These are phyloP conservation scores for Amphiduros pacificus DNA, from an alignment of 2,888 invertebrate genomes.

Conservation along the genomic window DNA sequence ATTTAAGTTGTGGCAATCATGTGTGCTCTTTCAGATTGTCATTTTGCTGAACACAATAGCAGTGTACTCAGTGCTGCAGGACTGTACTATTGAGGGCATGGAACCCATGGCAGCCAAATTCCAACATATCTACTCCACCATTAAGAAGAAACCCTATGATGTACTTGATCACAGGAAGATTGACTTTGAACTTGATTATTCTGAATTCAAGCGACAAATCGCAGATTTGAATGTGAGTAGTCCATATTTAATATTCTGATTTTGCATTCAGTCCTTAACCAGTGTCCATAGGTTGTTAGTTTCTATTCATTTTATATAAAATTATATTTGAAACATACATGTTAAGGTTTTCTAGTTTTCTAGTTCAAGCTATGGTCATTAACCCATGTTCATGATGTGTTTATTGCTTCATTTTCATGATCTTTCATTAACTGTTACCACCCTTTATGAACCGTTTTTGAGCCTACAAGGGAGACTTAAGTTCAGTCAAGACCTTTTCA, in stretches of 20 bases:
- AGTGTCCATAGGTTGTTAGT: background rate
- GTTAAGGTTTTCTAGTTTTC: too few species aligned
- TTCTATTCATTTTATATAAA: background rate
- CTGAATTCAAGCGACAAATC: conserved; percentile 71
- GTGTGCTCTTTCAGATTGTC: conserved; percentile 70
- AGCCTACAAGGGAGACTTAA: too few species aligned
- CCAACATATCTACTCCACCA: conserved; percentile 68
- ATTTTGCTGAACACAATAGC: conserved; percentile 74
- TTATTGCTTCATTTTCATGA: too few species aligned
- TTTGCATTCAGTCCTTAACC: background rate
- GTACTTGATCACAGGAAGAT: conserved; percentile 76
- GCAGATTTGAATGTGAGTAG: conserved; percentile 69
- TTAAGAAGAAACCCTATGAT: conserved; percentile 76
- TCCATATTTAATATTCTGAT: background rate
- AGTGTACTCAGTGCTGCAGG: conserved; percentile 74
- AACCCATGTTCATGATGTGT: too few species aligned
- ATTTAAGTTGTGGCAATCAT: too few species aligned
- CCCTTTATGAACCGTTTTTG: too few species aligned
- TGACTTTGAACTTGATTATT: conserved; percentile 78
- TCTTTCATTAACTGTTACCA: too few species aligned
- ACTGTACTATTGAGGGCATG: conserved; percentile 78
- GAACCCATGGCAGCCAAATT: conserved; percentile 74
- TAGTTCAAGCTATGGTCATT: too few species aligned
- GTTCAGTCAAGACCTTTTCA: too few species aligned
- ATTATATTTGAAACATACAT: background rate